phyloP scores from a whole-genome alignment of 1,140 invertebrate species.

The Neotoxoptera formosana region DNA sequence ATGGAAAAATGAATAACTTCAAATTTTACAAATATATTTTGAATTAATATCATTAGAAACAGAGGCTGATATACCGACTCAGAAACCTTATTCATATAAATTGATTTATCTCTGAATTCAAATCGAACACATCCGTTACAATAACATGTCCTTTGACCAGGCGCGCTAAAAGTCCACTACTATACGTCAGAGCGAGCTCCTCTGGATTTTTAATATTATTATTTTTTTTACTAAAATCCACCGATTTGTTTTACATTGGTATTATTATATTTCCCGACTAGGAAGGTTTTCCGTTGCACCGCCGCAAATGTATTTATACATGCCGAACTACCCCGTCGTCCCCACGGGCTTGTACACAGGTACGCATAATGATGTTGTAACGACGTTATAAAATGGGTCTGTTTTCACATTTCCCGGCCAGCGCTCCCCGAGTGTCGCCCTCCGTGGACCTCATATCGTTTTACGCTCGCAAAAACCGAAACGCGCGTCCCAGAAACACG shows the following conservation, averaged over 20 bases:
- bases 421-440: neutral
- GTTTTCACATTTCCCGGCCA: neutral
- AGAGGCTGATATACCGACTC: neutral
- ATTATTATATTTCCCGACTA: neutral
- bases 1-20: neutral
- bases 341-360: neutral
- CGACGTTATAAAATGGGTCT: neutral
- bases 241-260: neutral
- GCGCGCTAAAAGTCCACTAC: neutral
- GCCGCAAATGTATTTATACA: neutral
- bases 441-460: neutral
- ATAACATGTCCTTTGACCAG: neutral
- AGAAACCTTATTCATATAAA: neutral
- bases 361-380: neutral
- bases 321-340: neutral
- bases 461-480: neutral
- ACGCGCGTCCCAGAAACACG: neutral
- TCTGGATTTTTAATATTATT: neutral
- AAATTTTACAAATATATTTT: neutral
- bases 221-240: neutral
- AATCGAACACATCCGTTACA: neutral
- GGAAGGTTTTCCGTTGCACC: neutral
- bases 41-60: neutral
- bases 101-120: neutral
- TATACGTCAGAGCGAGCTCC: neutral